phyloP scores from a whole-genome alignment of 2,888 invertebrate genomes.

The Drosophila siamana region DNA sequence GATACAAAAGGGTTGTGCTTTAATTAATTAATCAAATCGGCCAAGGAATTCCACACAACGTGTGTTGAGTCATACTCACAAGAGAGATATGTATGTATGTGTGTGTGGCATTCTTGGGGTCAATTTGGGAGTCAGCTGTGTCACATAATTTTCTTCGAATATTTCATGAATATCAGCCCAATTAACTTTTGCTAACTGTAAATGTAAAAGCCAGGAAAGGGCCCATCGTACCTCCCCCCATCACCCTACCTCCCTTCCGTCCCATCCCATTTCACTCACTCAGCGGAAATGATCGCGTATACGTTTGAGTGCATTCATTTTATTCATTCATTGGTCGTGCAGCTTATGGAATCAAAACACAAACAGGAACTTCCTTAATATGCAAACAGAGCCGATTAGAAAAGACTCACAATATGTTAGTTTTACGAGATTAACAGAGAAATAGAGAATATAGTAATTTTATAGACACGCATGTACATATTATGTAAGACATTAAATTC shows the following conservation, averaged over 20 bases:
- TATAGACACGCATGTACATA: no score
- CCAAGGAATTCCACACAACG: slow-evolving; percentile 60
- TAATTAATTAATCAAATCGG: slow-evolving; percentile 82
- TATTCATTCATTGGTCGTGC: slow-evolving; percentile 8
- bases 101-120: slow-evolving; percentile 50
- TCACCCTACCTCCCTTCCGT: no score
- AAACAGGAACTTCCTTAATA: slow-evolving; percentile 74
- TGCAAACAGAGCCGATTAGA: slow-evolving; percentile 5
- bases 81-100: neutral
- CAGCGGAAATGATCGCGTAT: slow-evolving; percentile 69
- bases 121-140: slow-evolving; percentile 60
- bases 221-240: neutral
- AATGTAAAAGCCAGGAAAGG: slow-evolving; percentile 31
- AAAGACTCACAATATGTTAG: slow-evolving; percentile 3
- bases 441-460: neutral
- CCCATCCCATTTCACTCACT: neutral
- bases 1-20: slow-evolving; percentile 72
- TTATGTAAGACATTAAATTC: no score
- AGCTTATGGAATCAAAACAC: slow-evolving; percentile 13
- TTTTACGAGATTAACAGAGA: slow-evolving; percentile 67
- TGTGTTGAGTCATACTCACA: slow-evolving; percentile 50
- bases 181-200: slow-evolving; percentile 73
- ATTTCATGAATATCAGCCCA: slow-evolving; percentile 71
- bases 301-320: slow-evolving; percentile 12
- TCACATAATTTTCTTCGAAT: slow-evolving; percentile 69